phyloP scores from a whole-genome alignment of 2,113 vertebrate species.

The Carassius carassius region DNA sequence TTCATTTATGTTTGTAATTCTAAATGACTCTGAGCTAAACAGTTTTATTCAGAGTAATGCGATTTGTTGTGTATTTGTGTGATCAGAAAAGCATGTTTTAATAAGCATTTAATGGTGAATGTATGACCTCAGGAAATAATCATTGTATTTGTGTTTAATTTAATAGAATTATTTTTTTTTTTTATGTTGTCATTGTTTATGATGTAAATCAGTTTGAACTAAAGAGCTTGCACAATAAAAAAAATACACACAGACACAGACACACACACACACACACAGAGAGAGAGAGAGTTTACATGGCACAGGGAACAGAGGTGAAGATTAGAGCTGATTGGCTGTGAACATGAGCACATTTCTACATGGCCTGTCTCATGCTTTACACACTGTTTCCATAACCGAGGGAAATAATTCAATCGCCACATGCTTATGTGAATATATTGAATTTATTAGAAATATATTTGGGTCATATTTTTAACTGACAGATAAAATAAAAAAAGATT shows the following conservation, averaged over 20 bases:
- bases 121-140: neutral
- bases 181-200: neutral
- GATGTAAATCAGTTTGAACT: neutral
- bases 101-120: neutral
- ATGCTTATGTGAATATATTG: neutral
- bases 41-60: neutral
- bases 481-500: neutral
- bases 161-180: neutral
- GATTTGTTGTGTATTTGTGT: constrained; percentile 14
- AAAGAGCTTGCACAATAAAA: neutral
- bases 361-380: neutral
- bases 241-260: too few relatives aligned
- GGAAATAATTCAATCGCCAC: neutral
- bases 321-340: neutral
- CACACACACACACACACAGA: too few relatives aligned
- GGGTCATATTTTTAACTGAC: neutral
- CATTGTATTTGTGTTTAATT: neutral
- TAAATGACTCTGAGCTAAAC: constrained; percentile 1
- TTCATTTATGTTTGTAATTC: neutral
- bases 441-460: neutral
- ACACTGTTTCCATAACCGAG: too few relatives aligned
- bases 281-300: too few relatives aligned
- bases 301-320: constrained; percentile 22
- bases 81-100: constrained; percentile 16
- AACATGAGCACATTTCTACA: neutral